phyloP scores from a whole-genome alignment of 1,140 invertebrate species.

The Drosophila subobscura region DNA sequence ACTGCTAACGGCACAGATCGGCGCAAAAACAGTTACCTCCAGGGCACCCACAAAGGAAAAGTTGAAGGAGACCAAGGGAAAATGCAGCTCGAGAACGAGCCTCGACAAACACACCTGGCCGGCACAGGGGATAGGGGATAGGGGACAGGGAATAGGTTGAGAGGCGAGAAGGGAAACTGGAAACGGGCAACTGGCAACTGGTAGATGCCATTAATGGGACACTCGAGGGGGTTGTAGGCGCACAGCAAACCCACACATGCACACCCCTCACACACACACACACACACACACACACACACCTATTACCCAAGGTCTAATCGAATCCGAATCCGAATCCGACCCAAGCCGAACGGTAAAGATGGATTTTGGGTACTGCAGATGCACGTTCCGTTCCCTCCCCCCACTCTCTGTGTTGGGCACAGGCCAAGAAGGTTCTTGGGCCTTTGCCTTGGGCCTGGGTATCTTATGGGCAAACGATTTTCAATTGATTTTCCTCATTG shows the following conservation, averaged over 20 bases:
- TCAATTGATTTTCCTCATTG: slow-evolving; percentile 56
- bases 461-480: slow-evolving; percentile 65
- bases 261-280: slow-evolving; percentile 12
- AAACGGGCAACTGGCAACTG: slow-evolving; percentile 31
- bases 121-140: slow-evolving; percentile 35
- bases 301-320: slow-evolving; percentile 19
- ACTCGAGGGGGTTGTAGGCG: slow-evolving; percentile 5
- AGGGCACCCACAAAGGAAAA: slow-evolving; percentile 53
- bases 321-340: slow-evolving; percentile 10
- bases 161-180: slow-evolving; percentile 8
- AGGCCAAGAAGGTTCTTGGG: slow-evolving; percentile 22
- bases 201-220: too few species aligned
- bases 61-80: not conserved
- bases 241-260: slow-evolving; percentile 7
- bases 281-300: slow-evolving; percentile 12
- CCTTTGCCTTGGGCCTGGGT: too few species aligned
- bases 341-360: too few species aligned
- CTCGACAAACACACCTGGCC: slow-evolving; percentile 61
- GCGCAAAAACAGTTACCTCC: slow-evolving; percentile 30
- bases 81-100: slow-evolving; percentile 26
- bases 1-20: slow-evolving; percentile 59
- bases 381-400: slow-evolving; percentile 17
- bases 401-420: slow-evolving; percentile 28
- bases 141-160: slow-evolving; percentile 8
- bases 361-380: slow-evolving; percentile 18